Percentiles rank a stretch among this genome's conserved stretches.
These are phyloP conservation scores for Sinocyclocheilus anshuiensis DNA, from an alignment of 2,113 vertebrate genomes.

Conservation along the genomic window DNA sequence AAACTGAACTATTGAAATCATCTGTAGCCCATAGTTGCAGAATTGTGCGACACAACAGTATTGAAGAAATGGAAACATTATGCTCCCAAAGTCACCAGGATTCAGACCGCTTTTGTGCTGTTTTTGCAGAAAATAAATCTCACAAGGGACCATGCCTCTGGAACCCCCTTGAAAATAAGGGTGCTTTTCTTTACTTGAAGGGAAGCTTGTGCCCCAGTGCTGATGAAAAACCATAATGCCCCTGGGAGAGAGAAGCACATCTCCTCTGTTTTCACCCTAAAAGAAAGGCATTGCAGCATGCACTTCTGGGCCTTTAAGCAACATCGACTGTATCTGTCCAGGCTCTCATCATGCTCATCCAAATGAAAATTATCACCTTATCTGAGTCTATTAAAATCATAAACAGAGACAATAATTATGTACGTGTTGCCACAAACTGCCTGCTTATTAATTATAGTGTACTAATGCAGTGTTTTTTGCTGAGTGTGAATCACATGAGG, in stretches of 20 bases:
- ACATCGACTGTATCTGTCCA: background rate
- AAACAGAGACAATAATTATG: conserved; percentile 6
- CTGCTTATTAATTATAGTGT: conserved; percentile 5
- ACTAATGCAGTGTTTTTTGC: background rate
- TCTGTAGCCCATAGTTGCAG: background rate
- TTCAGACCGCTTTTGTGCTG: background rate
- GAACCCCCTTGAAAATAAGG: conserved; percentile 13
- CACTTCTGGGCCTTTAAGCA: background rate
- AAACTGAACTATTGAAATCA: background rate
- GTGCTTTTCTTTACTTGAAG: background rate
- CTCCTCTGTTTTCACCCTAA: conserved; percentile 8
- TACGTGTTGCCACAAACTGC: background rate
- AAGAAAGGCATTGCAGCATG: conserved; percentile 4
- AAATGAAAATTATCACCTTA: background rate
- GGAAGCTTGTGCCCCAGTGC: background rate
- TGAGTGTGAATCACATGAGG: conserved; percentile 3
- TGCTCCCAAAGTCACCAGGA: background rate
- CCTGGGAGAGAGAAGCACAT: conserved; percentile 4
- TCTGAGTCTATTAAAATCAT: background rate
- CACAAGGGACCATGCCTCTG: background rate
- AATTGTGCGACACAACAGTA: background rate
- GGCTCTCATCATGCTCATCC: background rate
- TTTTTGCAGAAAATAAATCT: conserved; percentile 24
- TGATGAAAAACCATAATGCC: background rate
- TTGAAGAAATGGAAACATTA: background rate